Evolutionary conservation across 2,113 vertebrate genomes (phyloP).

Genomic region (Melanerpes formicivorus): DNA sequence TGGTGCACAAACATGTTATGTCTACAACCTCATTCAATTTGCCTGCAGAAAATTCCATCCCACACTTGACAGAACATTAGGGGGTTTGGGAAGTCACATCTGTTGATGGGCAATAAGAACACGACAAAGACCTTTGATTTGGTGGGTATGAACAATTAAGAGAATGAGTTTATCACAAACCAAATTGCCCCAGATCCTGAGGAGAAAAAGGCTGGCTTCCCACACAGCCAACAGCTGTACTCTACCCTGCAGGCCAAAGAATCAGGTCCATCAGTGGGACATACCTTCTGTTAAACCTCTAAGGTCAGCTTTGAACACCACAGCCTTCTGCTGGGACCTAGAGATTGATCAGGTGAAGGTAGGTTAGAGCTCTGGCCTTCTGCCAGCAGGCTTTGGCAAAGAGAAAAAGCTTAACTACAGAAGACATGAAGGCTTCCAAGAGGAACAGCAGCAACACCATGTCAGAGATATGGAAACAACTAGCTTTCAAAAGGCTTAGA

Average conservation of each 20-base stretch:
- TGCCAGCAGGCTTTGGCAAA: not conserved
- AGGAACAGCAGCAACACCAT: not conserved
- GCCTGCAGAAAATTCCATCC: not conserved
- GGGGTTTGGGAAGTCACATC: not conserved
- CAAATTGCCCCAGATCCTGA: accelerated
- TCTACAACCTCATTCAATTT: not conserved
- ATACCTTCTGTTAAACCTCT: not conserved
- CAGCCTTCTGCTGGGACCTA: not conserved
- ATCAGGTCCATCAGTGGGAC: not conserved
- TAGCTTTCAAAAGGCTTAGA: not conserved
- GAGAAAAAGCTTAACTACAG: not conserved
- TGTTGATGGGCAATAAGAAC: not conserved
- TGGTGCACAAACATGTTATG: not conserved
- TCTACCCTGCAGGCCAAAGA: not conserved
- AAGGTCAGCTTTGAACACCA: not conserved
- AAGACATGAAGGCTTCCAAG: not conserved
- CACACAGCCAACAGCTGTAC: accelerated
- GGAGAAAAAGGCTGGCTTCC: not conserved
- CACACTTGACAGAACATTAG: not conserved
- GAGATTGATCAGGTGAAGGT: not conserved
- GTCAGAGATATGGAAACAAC: not conserved
- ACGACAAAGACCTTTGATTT: not conserved
- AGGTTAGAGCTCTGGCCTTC: not conserved
- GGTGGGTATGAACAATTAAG: not conserved
- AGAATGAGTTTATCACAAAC: not conserved